Conservation (phyloP, 92 coral and sea anemone species). For the Anthopleura xanthogrammica region DNA sequence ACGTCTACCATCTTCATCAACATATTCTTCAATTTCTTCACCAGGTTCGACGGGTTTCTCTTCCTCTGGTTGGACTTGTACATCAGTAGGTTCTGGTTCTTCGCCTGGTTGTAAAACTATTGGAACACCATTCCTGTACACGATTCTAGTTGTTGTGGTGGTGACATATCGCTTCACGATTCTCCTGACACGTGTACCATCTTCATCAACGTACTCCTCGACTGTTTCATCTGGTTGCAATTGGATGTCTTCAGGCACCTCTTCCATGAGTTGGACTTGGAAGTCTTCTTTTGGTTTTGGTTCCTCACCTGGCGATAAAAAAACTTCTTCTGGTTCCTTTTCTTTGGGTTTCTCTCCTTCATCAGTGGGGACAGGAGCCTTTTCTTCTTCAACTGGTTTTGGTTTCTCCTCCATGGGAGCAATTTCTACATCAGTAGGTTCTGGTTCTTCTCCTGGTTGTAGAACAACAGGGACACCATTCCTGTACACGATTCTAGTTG, state of each 20-base stretch:
- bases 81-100: not conserved
- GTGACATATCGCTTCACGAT: constrained; percentile 40
- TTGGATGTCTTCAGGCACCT: not conserved
- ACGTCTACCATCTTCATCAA: constrained; percentile 55
- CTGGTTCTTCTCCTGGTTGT: constrained; percentile 46
- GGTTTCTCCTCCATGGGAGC: not conserved
- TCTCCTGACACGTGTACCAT: constrained; percentile 46
- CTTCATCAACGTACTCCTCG: constrained; percentile 62
- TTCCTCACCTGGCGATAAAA: not conserved
- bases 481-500: constrained; percentile 33
- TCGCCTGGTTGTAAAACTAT: constrained; percentile 12
- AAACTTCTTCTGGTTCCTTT: not conserved
- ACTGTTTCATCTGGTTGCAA: constrained; percentile 23
- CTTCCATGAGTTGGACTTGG: not conserved
- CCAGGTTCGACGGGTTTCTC: constrained; percentile 4
- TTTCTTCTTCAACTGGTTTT: not conserved
- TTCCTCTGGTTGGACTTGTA: constrained; percentile 20
- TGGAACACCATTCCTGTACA: constrained; percentile 15
- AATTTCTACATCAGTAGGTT: constrained; percentile 26
- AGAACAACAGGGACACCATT: constrained; percentile 11
- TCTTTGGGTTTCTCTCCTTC: not conserved
- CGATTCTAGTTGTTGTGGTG: constrained; percentile 48
- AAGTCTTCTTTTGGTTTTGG: not conserved
- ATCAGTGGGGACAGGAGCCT: not conserved
- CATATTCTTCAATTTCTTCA: constrained; percentile 51